phyloP scores from a whole-genome alignment of 1,140 invertebrate genomes.

The Sweltsa coloradensis region DNA sequence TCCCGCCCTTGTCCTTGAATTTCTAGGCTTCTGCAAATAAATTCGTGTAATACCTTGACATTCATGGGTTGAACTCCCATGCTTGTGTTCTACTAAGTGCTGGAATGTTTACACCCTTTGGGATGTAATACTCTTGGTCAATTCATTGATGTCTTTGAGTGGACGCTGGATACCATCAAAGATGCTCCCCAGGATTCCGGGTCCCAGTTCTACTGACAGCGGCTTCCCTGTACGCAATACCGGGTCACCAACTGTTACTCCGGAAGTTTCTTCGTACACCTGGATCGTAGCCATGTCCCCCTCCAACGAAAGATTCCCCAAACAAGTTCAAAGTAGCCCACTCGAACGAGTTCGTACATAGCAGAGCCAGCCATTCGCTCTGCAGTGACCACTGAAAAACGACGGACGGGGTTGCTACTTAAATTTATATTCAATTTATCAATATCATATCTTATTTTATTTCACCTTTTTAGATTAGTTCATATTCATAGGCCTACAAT shows the following conservation, averaged over 20 bases:
- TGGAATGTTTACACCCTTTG: slow-evolving; percentile 94
- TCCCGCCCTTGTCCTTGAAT: too few species aligned
- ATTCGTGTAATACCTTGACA: too few species aligned
- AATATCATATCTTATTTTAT: too few species aligned
- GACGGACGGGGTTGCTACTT: too few species aligned
- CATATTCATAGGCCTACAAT: too few species aligned
- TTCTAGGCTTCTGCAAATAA: too few species aligned
- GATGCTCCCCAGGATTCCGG: slow-evolving; percentile 97
- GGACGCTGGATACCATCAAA: slow-evolving; percentile 99
- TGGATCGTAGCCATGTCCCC: slow-evolving; percentile 99
- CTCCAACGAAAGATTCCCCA: slow-evolving; percentile 99
- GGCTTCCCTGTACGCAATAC: slow-evolving; percentile 97
- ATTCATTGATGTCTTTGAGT: slow-evolving; percentile 87
- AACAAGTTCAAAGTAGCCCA: slow-evolving; percentile 94
- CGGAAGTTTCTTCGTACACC: slow-evolving; percentile 99
- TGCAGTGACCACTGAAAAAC: slow-evolving; percentile 84
- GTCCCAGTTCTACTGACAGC: slow-evolving; percentile 95
- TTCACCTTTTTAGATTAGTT: too few species aligned
- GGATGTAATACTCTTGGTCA: slow-evolving; percentile 97
- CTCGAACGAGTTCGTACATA: slow-evolving; percentile 99
- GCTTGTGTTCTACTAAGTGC: slow-evolving; percentile 64
- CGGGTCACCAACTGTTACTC: slow-evolving; percentile 98
- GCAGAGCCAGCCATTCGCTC: slow-evolving; percentile 98
- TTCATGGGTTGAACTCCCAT: slow-evolving; percentile 93
- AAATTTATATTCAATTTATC: too few species aligned